These are phyloP conservation scores for Oryzias sinensis DNA, from an alignment of 2,797 vertebrate genomes.

Conservation along the genomic window DNA sequence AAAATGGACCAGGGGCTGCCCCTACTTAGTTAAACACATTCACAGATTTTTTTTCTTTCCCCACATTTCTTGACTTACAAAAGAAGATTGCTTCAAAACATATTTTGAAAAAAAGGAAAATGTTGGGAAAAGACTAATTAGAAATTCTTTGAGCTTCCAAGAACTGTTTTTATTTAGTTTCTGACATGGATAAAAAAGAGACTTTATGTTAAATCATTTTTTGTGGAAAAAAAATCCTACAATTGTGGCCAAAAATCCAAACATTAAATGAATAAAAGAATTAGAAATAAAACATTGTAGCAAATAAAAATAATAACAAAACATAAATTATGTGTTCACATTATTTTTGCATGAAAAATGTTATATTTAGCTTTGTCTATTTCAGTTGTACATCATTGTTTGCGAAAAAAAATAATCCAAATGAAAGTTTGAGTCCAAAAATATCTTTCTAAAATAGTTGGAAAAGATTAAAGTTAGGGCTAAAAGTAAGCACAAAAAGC, in stretches of 20 bases:
- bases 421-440: too few relatives aligned
- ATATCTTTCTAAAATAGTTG: too few relatives aligned
- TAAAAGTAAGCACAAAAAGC: too few relatives aligned
- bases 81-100: slow-evolving; percentile 25
- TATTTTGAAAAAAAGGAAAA: slow-evolving; percentile 15
- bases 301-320: background rate
- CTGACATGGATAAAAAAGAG: background rate
- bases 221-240: background rate
- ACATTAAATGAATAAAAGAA: background rate
- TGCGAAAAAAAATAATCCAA: too few relatives aligned
- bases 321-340: background rate
- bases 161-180: background rate
- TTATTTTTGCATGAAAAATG: background rate
- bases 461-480: too few relatives aligned
- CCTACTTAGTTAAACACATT: slow-evolving; percentile 75
- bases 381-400: too few relatives aligned
- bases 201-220: background rate
- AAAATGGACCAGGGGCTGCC: slow-evolving; percentile 82
- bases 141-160: background rate
- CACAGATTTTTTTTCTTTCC: slow-evolving; percentile 6
- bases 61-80: slow-evolving; percentile 31
- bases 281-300: background rate
- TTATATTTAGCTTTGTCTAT: too few relatives aligned
- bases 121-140: background rate
- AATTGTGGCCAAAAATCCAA: background rate